Conservation (phyloP, 2,797 vertebrate genomes). For the Phylloscopus collybita region DNA sequence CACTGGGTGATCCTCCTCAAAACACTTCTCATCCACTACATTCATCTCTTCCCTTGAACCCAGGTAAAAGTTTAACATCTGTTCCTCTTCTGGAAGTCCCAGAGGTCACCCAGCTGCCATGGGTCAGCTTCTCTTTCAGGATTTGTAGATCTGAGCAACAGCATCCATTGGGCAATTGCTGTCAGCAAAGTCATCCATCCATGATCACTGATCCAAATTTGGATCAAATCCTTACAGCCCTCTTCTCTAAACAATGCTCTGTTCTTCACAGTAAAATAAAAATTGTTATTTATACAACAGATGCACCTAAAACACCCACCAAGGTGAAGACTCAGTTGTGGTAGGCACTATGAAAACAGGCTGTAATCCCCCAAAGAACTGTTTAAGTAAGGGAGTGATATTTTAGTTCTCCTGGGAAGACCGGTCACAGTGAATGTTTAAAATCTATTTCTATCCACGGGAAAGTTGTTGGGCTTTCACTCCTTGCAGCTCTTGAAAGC, state of each 20-base stretch:
- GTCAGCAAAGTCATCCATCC: not conserved
- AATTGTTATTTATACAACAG: not conserved
- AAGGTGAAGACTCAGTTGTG: not conserved
- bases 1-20: not conserved
- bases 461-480: not conserved
- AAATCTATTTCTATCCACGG: not conserved
- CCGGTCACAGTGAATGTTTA: not conserved
- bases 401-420: not conserved
- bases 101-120: not conserved
- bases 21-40: not conserved
- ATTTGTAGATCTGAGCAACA: not conserved
- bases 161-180: not conserved
- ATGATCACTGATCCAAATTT: not conserved
- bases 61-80: not conserved
- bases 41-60: not conserved
- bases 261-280: not conserved
- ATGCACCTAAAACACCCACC: not conserved
- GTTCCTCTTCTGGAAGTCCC: not conserved
- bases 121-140: not conserved
- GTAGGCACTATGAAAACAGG: not conserved
- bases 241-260: not conserved
- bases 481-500: not conserved
- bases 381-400: not conserved
- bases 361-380: not conserved
- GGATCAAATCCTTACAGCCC: not conserved